Conservation (phyloP, 2,888 invertebrate genomes). For the Clanis bilineata region DNA sequence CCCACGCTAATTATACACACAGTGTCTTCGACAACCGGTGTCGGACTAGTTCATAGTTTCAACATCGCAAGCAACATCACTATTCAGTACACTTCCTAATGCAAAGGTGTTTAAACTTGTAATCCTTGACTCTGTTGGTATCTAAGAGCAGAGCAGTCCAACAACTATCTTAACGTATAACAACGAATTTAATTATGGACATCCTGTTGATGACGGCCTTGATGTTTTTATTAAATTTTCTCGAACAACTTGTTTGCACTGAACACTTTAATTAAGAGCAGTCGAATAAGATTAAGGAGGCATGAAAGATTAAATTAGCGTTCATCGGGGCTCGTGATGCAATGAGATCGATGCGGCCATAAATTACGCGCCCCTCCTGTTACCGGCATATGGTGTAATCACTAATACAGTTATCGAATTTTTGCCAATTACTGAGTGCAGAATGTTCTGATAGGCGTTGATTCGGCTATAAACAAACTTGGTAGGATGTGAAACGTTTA, state of each 20-base stretch:
- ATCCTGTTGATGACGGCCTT: constrained; percentile 1
- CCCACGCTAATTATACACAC: constrained; percentile 79
- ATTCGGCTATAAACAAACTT: background rate
- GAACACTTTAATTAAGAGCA: constrained; percentile 37
- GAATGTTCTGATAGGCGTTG: constrained; percentile 24
- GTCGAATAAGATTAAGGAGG: constrained; percentile 38
- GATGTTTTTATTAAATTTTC: constrained; percentile 6
- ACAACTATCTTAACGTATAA: constrained; percentile 12
- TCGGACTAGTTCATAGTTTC: constrained; percentile 63
- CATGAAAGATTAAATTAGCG: constrained; percentile 54
- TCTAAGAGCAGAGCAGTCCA: constrained; percentile 15
- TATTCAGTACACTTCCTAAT: constrained; percentile 41
- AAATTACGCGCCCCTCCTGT: constrained; percentile 59
- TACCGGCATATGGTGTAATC: constrained; percentile 61
- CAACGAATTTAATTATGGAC: constrained; percentile 8
- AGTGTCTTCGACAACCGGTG: constrained; percentile 56
- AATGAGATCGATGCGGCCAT: constrained; percentile 63
- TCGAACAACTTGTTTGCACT: constrained; percentile 29
- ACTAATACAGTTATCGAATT: constrained; percentile 47
- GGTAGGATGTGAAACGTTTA: background rate
- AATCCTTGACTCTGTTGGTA: constrained; percentile 20
- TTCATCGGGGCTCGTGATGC: constrained; percentile 59
- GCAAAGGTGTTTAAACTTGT: constrained; percentile 30
- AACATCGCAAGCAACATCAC: constrained; percentile 39
- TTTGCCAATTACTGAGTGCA: constrained; percentile 28